phyloP scores from a whole-genome alignment of 2,888 invertebrate genomes.

The Glomeris marginata region DNA sequence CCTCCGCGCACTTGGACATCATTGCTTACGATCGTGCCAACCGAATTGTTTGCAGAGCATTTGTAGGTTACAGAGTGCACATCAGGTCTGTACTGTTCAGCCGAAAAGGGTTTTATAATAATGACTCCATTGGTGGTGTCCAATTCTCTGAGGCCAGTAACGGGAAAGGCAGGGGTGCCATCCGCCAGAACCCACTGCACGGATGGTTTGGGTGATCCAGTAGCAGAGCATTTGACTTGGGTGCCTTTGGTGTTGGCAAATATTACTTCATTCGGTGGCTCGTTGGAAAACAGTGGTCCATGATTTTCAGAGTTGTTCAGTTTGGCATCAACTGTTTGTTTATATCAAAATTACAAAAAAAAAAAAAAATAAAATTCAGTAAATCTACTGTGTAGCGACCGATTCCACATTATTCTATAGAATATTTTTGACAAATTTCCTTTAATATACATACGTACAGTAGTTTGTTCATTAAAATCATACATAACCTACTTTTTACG shows the following conservation, averaged over 20 bases:
- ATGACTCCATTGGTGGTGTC: conserved; percentile 1
- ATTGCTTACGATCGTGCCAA: conserved; percentile 3
- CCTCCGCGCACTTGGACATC: conserved; percentile 10
- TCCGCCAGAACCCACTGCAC: conserved; percentile 6
- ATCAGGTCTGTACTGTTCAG: conserved; percentile 9
- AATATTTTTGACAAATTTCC: too few species aligned
- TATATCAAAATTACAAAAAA: too few species aligned
- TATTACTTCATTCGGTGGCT: conserved; percentile 5
- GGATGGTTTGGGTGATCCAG: neutral
- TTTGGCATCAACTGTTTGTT: too few species aligned
- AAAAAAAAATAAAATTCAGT: too few species aligned
- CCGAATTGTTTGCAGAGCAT: conserved; percentile 4
- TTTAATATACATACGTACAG: too few species aligned
- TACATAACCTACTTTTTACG: too few species aligned
- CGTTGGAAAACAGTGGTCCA: conserved; percentile 2
- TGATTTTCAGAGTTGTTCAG: too few species aligned
- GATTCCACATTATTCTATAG: too few species aligned
- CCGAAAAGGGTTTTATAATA: conserved; percentile 2
- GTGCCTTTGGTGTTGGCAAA: conserved; percentile 10
- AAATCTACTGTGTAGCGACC: too few species aligned
- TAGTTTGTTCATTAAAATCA: too few species aligned
- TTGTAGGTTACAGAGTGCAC: conserved; percentile 6
- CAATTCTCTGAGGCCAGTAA: conserved; percentile 6
- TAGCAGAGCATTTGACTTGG: conserved; percentile 5
- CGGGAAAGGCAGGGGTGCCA: conserved; percentile 1